Evolutionary conservation across 2,888 invertebrate species (phyloP).

Genomic region (Nemotelus nigrinus): DNA sequence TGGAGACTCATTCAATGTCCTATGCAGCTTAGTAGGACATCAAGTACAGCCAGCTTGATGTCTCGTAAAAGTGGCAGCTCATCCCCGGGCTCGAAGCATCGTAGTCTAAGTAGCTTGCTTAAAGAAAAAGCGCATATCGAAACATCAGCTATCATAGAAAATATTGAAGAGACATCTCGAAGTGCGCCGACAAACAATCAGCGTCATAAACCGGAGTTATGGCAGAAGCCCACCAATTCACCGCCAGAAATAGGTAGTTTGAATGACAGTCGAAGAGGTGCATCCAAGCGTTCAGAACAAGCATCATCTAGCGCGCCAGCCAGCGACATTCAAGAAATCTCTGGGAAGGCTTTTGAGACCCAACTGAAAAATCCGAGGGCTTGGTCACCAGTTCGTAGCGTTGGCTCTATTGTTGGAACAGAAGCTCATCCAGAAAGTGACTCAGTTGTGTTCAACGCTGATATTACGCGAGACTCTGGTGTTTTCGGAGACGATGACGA

Average conservation of each 20-base stretch:
- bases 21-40: slow-evolving; percentile 83
- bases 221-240: slow-evolving; percentile 60
- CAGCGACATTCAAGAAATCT: slow-evolving; percentile 67
- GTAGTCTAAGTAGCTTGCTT: slow-evolving; percentile 73
- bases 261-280: slow-evolving; percentile 59
- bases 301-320: slow-evolving; percentile 62
- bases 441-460: slow-evolving; percentile 82
- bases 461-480: slow-evolving; percentile 75
- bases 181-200: slow-evolving; percentile 80
- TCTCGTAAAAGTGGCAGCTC: slow-evolving; percentile 65
- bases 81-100: slow-evolving; percentile 72
- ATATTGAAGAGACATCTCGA: slow-evolving; percentile 74
- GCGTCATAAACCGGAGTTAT: slow-evolving; percentile 64
- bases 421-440: slow-evolving; percentile 89
- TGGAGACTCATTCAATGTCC: slow-evolving; percentile 85
- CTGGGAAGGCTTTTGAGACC: slow-evolving; percentile 76
- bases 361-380: slow-evolving; percentile 83
- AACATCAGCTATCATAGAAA: slow-evolving; percentile 62
- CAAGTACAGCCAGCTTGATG: slow-evolving; percentile 79
- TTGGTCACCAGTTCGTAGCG: slow-evolving; percentile 89
- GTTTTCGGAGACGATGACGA: slow-evolving; percentile 83
- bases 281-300: slow-evolving; percentile 52
- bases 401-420: slow-evolving; percentile 83
- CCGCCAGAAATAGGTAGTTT: slow-evolving; percentile 61
- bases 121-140: slow-evolving; percentile 64